Evolutionary conservation across 35 echinoderm and acorn worm species (phyloP).

Genomic region (Chiridota heheva): DNA sequence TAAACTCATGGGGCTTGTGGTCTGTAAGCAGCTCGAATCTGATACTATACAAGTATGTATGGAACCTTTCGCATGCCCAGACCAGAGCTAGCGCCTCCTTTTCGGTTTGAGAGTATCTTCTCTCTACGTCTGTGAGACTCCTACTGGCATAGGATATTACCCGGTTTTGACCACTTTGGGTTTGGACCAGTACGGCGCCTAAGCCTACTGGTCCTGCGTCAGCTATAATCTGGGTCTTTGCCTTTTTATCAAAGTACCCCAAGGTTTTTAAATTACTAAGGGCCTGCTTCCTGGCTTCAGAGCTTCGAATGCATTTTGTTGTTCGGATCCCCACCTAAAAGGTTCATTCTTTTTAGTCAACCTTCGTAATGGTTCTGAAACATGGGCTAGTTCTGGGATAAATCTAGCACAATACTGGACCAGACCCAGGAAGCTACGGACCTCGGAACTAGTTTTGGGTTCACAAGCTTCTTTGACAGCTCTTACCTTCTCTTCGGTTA

Average conservation of each 20-base stretch:
- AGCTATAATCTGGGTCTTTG: slow-evolving; percentile 32
- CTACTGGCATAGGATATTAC: slow-evolving; percentile 5
- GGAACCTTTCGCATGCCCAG: slow-evolving; percentile 26
- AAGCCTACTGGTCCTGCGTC: slow-evolving; percentile 37
- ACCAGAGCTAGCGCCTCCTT: slow-evolving; percentile 21
- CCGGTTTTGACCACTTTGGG: neutral
- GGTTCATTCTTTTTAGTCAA: slow-evolving; percentile 44
- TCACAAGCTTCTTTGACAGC: slow-evolving; percentile 33
- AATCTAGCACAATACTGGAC: slow-evolving; percentile 51
- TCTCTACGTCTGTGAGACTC: slow-evolving; percentile 18
- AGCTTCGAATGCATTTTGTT: slow-evolving; percentile 24
- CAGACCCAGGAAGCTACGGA: slow-evolving; percentile 55
- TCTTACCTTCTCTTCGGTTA: slow-evolving; percentile 38
- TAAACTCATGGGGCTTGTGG: neutral
- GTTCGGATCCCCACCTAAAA: slow-evolving; percentile 42
- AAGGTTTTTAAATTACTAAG: slow-evolving; percentile 42
- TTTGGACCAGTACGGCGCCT: neutral
- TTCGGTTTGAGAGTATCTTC: slow-evolving; percentile 21
- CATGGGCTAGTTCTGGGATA: slow-evolving; percentile 63
- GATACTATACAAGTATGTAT: slow-evolving; percentile 11
- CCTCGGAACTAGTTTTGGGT: slow-evolving; percentile 41
- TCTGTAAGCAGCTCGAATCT: slow-evolving; percentile 4
- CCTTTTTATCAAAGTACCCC: slow-evolving; percentile 55
- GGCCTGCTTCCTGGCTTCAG: slow-evolving; percentile 41
- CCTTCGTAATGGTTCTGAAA: slow-evolving; percentile 51